Conservation (phyloP, 2,797 vertebrate genomes). For the Eutrigla gurnardus region DNA sequence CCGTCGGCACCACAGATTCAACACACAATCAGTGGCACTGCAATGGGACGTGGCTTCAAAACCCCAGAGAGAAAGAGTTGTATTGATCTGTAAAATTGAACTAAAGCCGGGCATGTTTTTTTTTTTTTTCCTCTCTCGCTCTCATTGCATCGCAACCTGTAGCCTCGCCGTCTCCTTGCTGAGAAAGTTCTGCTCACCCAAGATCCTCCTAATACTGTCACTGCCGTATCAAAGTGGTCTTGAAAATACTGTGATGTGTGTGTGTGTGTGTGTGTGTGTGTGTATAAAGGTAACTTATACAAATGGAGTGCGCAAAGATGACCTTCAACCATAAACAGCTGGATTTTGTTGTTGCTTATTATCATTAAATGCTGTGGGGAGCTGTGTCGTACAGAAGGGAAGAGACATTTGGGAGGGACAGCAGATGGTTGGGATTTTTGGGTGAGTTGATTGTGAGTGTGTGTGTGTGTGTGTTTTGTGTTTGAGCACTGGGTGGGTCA, state of each 20-base stretch:
- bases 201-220: slow-evolving; percentile 54
- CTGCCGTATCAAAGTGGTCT: slow-evolving; percentile 70
- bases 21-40: slow-evolving; percentile 25
- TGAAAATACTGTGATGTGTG: slow-evolving; percentile 66
- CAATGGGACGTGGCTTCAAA: slow-evolving; percentile 51
- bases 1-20: slow-evolving; percentile 33
- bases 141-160: slow-evolving; percentile 37
- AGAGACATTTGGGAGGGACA: slow-evolving; percentile 30
- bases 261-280: slow-evolving; percentile 12
- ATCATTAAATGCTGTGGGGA: slow-evolving; percentile 38
- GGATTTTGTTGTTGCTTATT: slow-evolving; percentile 31
- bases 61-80: slow-evolving; percentile 41
- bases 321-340: slow-evolving; percentile 29
- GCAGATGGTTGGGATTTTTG: slow-evolving; percentile 35
- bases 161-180: slow-evolving; percentile 39
- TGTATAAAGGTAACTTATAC: slow-evolving; percentile 32
- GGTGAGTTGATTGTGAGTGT: slow-evolving; percentile 43
- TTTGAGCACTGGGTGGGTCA: slow-evolving; percentile 60
- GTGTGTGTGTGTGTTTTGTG: slow-evolving; percentile 46
- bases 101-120: slow-evolving; percentile 41
- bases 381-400: slow-evolving; percentile 12
- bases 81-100: slow-evolving; percentile 51
- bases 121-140: slow-evolving; percentile 6
- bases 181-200: slow-evolving; percentile 35
- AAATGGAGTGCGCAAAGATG: slow-evolving; percentile 20